A percentile compares a stretch with the other conserved stretches of the same genome.
These are phyloP conservation scores for Orcinus orca DNA, from an alignment of 2,113 vertebrate genomes.

Conservation along the genomic window DNA sequence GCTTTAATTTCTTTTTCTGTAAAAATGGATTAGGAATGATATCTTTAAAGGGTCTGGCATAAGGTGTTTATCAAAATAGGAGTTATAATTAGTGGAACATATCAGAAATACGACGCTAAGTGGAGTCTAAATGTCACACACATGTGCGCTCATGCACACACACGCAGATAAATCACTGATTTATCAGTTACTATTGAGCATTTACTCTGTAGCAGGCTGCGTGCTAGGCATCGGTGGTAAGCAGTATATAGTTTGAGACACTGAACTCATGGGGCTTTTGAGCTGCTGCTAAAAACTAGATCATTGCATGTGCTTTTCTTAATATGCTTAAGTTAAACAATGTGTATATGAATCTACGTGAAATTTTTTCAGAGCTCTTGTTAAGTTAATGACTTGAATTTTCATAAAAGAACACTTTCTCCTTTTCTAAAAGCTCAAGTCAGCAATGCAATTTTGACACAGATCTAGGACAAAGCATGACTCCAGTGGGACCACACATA, in stretches of 20 bases:
- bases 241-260: neutral
- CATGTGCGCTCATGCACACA: neutral
- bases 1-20: neutral
- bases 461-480: neutral
- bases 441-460: neutral
- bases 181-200: neutral
- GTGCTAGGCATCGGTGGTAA: neutral
- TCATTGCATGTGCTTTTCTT: neutral
- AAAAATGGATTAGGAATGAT: neutral
- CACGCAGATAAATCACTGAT: neutral
- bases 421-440: neutral
- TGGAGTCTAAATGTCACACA: neutral
- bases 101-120: neutral
- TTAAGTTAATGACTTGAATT: neutral
- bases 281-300: neutral
- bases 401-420: neutral
- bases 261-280: neutral
- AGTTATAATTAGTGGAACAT: neutral
- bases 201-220: neutral
- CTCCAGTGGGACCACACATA: neutral
- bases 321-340: conserved; percentile 10
- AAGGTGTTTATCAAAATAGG: neutral
- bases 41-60: neutral
- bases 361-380: neutral
- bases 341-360: neutral